Percentiles rank a stretch among this genome's conserved stretches.
phyloP scores from a whole-genome alignment of 1,140 invertebrate species.

The Oscheius sp. region DNA sequence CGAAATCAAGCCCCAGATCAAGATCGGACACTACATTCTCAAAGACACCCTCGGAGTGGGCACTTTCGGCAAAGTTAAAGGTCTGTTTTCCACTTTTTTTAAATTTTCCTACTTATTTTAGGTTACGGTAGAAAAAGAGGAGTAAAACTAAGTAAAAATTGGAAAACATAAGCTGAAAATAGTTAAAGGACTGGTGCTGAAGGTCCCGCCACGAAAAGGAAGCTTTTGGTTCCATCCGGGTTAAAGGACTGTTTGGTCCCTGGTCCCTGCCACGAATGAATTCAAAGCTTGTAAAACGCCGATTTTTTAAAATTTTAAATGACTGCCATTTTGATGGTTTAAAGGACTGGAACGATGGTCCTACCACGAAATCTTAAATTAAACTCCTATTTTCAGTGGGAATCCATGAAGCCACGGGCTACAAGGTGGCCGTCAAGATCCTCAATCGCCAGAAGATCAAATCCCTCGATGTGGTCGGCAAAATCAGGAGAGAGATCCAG shows the following conservation, averaged over 20 bases:
- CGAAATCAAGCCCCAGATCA: conserved; percentile 62
- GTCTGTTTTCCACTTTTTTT: conserved; percentile 25
- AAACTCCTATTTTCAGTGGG: conserved; percentile 75
- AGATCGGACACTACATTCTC: conserved; percentile 67
- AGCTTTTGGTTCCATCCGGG: no score
- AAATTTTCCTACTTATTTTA: no score
- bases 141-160: background rate
- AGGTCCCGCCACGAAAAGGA: no score
- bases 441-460: conserved; percentile 98
- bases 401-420: conserved; percentile 91
- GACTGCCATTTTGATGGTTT: no score
- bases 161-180: background rate
- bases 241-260: no score
- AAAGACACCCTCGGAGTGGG: conserved; percentile 66
- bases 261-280: no score
- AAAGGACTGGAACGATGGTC: no score
- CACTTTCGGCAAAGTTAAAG: conserved; percentile 68
- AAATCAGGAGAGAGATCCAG: conserved; percentile 96
- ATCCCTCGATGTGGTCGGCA: conserved; percentile 95
- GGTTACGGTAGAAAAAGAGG: no score
- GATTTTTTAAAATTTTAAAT: no score
- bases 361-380: no score
- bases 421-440: conserved; percentile 98
- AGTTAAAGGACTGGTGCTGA: no score
- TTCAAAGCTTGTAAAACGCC: no score